Evolutionary conservation across 2,888 invertebrate species (phyloP).

Genomic region (Amblyjoppa fuscipennis): DNA sequence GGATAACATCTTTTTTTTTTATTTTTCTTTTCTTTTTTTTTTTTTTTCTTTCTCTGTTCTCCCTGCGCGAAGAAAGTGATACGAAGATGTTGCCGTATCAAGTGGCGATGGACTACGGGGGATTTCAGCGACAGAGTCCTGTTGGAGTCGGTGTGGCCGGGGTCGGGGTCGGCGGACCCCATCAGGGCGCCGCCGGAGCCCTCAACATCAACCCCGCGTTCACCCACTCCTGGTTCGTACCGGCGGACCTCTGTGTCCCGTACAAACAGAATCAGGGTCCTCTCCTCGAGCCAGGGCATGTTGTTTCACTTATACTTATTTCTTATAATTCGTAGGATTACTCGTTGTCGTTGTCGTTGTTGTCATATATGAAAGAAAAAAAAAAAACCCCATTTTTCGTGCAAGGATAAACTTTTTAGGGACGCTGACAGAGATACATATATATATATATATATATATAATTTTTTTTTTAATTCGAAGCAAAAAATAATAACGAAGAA

Average conservation of each 20-base stretch:
- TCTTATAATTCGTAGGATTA: conserved; percentile 74
- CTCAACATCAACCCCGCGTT: conserved; percentile 92
- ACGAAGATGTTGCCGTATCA: conserved; percentile 93
- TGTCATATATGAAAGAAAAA: not conserved
- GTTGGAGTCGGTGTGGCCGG: conserved; percentile 83
- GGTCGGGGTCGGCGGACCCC: conserved; percentile 86
- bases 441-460: no score
- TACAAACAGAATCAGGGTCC: conserved; percentile 92
- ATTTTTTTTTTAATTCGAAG: not conserved
- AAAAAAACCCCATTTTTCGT: not conserved
- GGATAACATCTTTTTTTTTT: not conserved
- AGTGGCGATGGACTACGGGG: conserved; percentile 92
- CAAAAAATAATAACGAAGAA: not conserved
- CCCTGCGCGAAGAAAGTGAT: conserved; percentile 10
- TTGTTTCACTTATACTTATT: conserved; percentile 87
- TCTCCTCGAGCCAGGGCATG: conserved; percentile 97
- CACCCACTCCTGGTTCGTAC: conserved; percentile 98
- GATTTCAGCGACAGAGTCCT: conserved; percentile 86
- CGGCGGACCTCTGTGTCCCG: conserved; percentile 97
- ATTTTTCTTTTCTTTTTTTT: not conserved
- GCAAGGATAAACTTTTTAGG: not conserved
- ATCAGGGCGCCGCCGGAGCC: conserved; percentile 93
- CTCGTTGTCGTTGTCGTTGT: not conserved
- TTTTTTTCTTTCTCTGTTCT: not conserved
- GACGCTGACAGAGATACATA: no score